These are phyloP conservation scores for Crossocerus cetratus DNA, from an alignment of 2,888 invertebrate genomes.

Conservation along the genomic window DNA sequence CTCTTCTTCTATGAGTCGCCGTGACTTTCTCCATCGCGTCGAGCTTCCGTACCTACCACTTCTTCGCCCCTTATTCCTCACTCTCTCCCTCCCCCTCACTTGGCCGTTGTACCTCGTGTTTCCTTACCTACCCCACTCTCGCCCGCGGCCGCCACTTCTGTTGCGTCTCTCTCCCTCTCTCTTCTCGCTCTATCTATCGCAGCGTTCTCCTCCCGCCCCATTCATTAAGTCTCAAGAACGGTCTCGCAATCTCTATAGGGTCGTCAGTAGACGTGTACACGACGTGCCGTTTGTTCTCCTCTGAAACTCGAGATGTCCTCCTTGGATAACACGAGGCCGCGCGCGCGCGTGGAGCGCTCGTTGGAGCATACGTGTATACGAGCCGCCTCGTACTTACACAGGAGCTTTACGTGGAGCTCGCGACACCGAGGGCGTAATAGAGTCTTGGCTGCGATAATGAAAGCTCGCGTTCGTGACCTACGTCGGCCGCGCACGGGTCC, in stretches of 20 bases:
- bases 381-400: conserved; percentile 7
- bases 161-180: conserved; percentile 2
- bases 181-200: conserved; percentile 12
- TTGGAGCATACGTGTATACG: conserved; percentile 20
- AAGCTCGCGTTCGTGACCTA: conserved; percentile 49
- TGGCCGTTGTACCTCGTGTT: not conserved
- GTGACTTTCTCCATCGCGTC: not conserved
- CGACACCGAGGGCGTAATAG: conserved; percentile 38
- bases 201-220: conserved; percentile 39
- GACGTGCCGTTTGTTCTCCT: conserved; percentile 70
- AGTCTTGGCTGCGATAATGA: conserved; percentile 54
- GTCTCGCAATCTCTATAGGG: conserved; percentile 62
- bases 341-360: conserved; percentile 37
- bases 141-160: conserved; percentile 10
- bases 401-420: not conserved
- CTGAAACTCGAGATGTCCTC: conserved; percentile 70
- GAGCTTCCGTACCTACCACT: conserved; percentile 10
- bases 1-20: conserved; percentile 16
- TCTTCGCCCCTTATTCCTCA: conserved; percentile 7
- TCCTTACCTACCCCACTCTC: not conserved
- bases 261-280: conserved; percentile 65
- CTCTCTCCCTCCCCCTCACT: conserved; percentile 3
- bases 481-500: conserved; percentile 10
- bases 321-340: conserved; percentile 65
- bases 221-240: conserved; percentile 68